phyloP scores from a whole-genome alignment of 1,140 invertebrate genomes.

The Drosophila bipectinata region DNA sequence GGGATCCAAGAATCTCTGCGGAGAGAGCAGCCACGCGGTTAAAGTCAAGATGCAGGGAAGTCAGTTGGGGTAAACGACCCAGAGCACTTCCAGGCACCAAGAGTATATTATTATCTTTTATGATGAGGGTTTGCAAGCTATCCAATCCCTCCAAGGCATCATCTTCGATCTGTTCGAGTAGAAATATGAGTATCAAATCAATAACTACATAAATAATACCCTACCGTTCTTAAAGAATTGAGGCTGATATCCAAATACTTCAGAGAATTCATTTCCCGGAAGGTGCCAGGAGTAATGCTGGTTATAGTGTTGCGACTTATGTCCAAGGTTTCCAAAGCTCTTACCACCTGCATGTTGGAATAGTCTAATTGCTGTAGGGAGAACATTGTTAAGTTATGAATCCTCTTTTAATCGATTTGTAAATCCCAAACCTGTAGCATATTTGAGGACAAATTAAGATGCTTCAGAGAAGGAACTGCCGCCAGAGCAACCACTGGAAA shows the following conservation, averaged over 20 bases:
- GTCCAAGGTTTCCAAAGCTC: conserved; percentile 90
- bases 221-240: conserved; percentile 93
- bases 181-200: not conserved
- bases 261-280: conserved; percentile 89
- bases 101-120: conserved; percentile 94
- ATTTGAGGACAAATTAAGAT: conserved; percentile 92
- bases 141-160: conserved; percentile 92
- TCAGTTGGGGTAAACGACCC: conserved; percentile 89
- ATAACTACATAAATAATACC: conserved; percentile 1
- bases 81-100: conserved; percentile 92
- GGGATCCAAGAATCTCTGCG: conserved; percentile 89
- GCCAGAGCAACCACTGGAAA: conserved; percentile 92
- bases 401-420: not conserved
- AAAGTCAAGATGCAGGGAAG: conserved; percentile 91
- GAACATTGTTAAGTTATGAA: not conserved
- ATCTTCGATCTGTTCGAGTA: conserved; percentile 89
- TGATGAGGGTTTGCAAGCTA: conserved; percentile 90
- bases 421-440: conserved; percentile 86
- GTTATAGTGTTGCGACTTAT: conserved; percentile 93
- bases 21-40: conserved; percentile 94
- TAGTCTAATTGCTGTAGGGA: conserved; percentile 86
- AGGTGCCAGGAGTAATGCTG: conserved; percentile 91
- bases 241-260: conserved; percentile 92
- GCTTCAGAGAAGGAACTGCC: conserved; percentile 87
- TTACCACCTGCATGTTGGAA: conserved; percentile 87